Evolutionary conservation across 1,140 invertebrate genomes (phyloP).

Genomic region (Bombus sibiricus): DNA sequence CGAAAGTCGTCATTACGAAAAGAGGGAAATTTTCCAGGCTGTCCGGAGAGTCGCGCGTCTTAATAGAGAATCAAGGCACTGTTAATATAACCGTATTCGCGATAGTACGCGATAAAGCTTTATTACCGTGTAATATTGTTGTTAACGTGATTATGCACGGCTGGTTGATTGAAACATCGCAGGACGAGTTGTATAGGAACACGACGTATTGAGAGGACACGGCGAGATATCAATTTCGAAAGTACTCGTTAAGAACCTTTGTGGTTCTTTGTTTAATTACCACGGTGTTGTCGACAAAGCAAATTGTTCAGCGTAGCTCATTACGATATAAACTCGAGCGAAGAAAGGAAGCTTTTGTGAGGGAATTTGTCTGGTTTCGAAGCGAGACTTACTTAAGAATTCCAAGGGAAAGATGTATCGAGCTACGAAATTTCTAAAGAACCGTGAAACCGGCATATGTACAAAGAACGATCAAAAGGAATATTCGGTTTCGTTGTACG

Average conservation of each 20-base stretch:
- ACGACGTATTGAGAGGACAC: not conserved
- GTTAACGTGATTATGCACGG: slow-evolving; percentile 40
- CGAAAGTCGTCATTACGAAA: not conserved
- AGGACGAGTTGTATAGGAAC: too few relatives aligned
- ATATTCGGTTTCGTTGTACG: not conserved
- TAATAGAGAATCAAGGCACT: not conserved
- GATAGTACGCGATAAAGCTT: slow-evolving; percentile 6
- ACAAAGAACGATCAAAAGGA: not conserved
- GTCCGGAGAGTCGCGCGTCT: slow-evolving; percentile 22
- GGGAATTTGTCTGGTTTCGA: too few relatives aligned
- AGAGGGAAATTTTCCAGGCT: slow-evolving; percentile 15
- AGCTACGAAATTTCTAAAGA: not conserved
- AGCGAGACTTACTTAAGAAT: not conserved
- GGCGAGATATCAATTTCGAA: not conserved
- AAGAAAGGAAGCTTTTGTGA: too few relatives aligned
- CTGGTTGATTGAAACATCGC: slow-evolving; percentile 1
- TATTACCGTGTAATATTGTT: slow-evolving; percentile 33
- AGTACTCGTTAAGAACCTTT: not conserved
- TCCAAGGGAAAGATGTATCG: not conserved
- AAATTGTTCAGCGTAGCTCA: not conserved
- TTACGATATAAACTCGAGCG: too few relatives aligned
- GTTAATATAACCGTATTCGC: too few relatives aligned
- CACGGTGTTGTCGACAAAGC: not conserved
- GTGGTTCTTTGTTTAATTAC: not conserved
- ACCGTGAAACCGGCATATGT: too few relatives aligned